Base-by-base conservation (phyloP, 2,797 vertebrate genomes). In the Halcyon smyrnensis region DNA sequence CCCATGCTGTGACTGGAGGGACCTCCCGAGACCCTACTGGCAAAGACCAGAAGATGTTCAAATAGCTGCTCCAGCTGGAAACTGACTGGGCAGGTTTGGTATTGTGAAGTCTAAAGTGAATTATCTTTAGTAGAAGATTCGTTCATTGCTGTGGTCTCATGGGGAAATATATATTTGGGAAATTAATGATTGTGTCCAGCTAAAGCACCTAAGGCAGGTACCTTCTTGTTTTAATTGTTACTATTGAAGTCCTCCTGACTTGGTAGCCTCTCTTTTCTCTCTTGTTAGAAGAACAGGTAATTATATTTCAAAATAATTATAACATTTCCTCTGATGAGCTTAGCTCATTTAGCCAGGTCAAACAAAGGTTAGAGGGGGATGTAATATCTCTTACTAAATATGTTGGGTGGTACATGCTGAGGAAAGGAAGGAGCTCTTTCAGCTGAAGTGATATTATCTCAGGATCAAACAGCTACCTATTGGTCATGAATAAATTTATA, bases 291-390 rank as follows among this genome's bases (percentile, higher is more conserved):
- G 76, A 96, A 94, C 68, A 87, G 54, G 86, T 90, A 94, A 94
- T 87, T 73, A n/a, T 89, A 83, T 97, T 97, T 97, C 37, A 48
- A 89, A 90, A 51, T 78, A 87, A 92, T 95, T 78, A 86, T 41
- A 70, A 45, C 48, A 93, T 95, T 94, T 82, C 79, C 84, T 95
- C 69, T 74, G 32, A 36, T 88, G 53, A 88, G 57, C 60, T 84
- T 76, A 65, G 74, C 62, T 90, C 2, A 3, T 90, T 92, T 81
- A 84, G 77, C 89, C 67, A 69, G 75, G 82, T 69, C 1, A 0
- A 87, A 79, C 21, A 84, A 76, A 94, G 86, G 74, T 84, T 67
- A 92, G 83, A 86, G 45, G 69, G 80, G 80, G 48, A 90, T 85
- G 60, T 48, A 83, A 25, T 80, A 53, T 74, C 79, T 93, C 36